Base-by-base conservation (phyloP, 2,888 invertebrate species). In the Chrysodeixis includens region DNA sequence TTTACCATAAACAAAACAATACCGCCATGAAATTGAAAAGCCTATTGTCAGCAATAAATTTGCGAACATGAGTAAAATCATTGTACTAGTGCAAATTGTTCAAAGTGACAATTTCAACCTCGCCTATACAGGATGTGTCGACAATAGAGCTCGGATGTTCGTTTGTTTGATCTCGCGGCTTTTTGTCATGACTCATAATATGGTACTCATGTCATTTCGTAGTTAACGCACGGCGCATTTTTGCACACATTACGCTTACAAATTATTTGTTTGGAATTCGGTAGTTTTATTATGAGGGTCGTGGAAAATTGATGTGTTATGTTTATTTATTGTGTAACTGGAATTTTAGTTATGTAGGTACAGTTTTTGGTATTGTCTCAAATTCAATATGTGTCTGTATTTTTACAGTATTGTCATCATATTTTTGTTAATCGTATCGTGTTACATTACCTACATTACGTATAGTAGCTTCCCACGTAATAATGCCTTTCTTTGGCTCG, bases 81-180 rank as follows among this genome's bases (percentile, higher is more conserved):
- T 78, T 74, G 67, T 66, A 26, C 53, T 64, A 62, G 64, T 58
- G 58, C 62, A 26, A 6, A 26, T 4, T 26, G 26, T n/a, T n/a
- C 26, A 44, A 69, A 76, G 62, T 76, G 58, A 54, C 53, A 66
- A 61, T 80, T 68, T 68, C 61, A 78, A 74, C 79, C 69, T 79
- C 69, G 76, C 53, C 40, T 56, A 52, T 55, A 71, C 78, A 74
- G 79, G 79, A 79, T 71, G 69, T 56, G 60, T 53, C 40, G 69
- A 79, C 79, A 79, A 79, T 79, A 56, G 67, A 22, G 71, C 63
- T 80, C 67, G 79, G 79, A 79, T 78, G 64, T 79, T 60, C 74
- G 81, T 64, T 74, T 64, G 76, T 80, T 73, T 78, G 78, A 73
- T 67, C 71, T 61, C 61, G 49, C 60, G 52, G 56, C 61, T 40